phyloP scores from a whole-genome alignment of 2,888 invertebrate species.

The Pseudanteris insignis region DNA sequence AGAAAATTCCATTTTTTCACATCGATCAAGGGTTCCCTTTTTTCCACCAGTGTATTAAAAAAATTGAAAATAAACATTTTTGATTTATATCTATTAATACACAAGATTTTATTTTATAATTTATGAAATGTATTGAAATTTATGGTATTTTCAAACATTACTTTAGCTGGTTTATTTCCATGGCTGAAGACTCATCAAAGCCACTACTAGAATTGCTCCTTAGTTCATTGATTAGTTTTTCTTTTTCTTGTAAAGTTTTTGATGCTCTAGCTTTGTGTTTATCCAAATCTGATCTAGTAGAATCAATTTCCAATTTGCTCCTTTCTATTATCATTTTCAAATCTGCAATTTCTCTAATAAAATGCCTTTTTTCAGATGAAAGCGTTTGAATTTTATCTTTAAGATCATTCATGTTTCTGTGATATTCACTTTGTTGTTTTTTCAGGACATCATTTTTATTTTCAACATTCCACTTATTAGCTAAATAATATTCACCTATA shows the following conservation, averaged over 20 bases:
- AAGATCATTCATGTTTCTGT: constrained; percentile 62
- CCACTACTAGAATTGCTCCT: constrained; percentile 58
- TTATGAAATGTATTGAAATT: too few species aligned
- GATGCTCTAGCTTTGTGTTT: constrained; percentile 84
- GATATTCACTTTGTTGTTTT: constrained; percentile 66
- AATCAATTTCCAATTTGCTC: constrained; percentile 55
- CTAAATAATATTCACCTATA: constrained; percentile 17
- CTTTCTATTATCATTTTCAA: constrained; percentile 60
- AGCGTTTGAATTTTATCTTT: constrained; percentile 68
- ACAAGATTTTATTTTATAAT: too few species aligned
- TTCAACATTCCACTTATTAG: constrained; percentile 61
- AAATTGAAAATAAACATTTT: too few species aligned
- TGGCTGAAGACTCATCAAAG: constrained; percentile 62
- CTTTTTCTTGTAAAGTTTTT: constrained; percentile 80
- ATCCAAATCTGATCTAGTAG: constrained; percentile 71
- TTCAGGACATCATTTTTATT: constrained; percentile 65
- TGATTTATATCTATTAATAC: too few species aligned
- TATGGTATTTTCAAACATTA: too few species aligned
- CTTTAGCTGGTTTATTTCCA: constrained; percentile 73
- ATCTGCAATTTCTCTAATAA: constrained; percentile 64
- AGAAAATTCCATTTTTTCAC: too few species aligned
- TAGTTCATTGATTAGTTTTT: constrained; percentile 75
- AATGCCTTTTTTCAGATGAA: constrained; percentile 66
- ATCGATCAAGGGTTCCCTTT: too few species aligned
- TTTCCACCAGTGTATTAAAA: too few species aligned